phyloP scores from a whole-genome alignment of 2,888 invertebrate species.

The Allophyes oxyacanthae region DNA sequence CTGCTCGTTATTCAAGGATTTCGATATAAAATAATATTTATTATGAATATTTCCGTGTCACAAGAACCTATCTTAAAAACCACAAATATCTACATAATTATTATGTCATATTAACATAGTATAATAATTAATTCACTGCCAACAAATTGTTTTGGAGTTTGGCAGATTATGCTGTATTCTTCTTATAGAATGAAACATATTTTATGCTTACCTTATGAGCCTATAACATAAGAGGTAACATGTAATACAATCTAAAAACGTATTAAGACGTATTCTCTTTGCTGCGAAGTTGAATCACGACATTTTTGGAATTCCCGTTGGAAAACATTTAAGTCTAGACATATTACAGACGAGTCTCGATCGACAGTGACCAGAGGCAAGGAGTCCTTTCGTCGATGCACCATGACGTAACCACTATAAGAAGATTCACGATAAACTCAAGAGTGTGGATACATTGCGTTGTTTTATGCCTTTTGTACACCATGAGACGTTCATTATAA shows the following conservation, averaged over 20 bases:
- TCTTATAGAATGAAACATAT: too few species aligned
- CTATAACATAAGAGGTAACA: too few species aligned
- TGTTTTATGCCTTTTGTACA: constrained; percentile 40
- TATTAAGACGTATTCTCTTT: neutral
- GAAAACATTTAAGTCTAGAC: constrained; percentile 40
- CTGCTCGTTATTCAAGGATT: constrained; percentile 36
- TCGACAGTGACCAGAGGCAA: constrained; percentile 37
- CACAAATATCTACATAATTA: too few species aligned
- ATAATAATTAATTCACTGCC: too few species aligned
- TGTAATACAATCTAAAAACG: too few species aligned
- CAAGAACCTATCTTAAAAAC: constrained; percentile 18
- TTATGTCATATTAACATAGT: too few species aligned
- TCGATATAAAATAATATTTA: constrained; percentile 34
- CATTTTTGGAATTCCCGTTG: constrained; percentile 32
- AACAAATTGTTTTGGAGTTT: too few species aligned
- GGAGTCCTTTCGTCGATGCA: constrained; percentile 64
- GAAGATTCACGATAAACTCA: constrained; percentile 36
- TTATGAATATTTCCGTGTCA: constrained; percentile 29
- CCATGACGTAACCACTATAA: constrained; percentile 72
- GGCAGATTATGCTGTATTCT: too few species aligned
- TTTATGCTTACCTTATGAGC: too few species aligned
- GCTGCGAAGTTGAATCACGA: constrained; percentile 17
- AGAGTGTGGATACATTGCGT: constrained; percentile 18
- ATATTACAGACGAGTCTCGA: constrained; percentile 45
- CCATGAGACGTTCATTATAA: constrained; percentile 36